Evolutionary conservation across 2,888 invertebrate genomes (phyloP).

Genomic region (Leptinotarsa juncta): DNA sequence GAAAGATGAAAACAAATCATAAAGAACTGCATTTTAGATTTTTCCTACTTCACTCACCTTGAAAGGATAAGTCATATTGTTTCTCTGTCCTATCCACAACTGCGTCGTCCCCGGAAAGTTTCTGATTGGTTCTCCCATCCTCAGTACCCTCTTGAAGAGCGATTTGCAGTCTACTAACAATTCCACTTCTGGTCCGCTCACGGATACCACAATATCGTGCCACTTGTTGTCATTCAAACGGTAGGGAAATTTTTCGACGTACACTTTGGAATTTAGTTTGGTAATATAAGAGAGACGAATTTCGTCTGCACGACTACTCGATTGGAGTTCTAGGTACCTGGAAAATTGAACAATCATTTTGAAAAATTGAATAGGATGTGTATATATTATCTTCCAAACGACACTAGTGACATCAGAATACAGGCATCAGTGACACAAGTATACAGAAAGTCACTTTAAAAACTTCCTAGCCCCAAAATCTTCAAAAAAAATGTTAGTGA

Average conservation of each 20-base stretch:
- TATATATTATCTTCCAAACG: no score
- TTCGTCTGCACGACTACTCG: constrained; percentile 88
- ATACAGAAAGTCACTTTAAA: no score
- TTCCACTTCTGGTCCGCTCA: constrained; percentile 86
- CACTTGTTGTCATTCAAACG: constrained; percentile 88
- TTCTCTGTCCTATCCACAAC: constrained; percentile 90
- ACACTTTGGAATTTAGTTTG: constrained; percentile 69
- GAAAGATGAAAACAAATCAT: no score
- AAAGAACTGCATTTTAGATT: no score
- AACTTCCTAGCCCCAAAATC: no score
- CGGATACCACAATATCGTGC: constrained; percentile 87
- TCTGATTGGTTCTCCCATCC: constrained; percentile 78
- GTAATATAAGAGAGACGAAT: constrained; percentile 84
- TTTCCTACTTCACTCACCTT: constrained; percentile 72
- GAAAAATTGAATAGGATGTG: no score
- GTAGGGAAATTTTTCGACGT: constrained; percentile 89
- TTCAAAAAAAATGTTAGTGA: no score
- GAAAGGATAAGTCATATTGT: constrained; percentile 83
- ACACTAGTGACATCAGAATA: no score
- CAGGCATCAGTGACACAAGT: no score
- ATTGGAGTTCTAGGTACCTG: constrained; percentile 91
- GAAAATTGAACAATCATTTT: not conserved
- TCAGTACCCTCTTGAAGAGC: constrained; percentile 82
- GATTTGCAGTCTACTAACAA: constrained; percentile 89
- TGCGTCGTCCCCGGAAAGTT: constrained; percentile 81